Evolutionary conservation across 1,140 invertebrate species (phyloP).

Genomic region (Apocrypta bakeri): DNA sequence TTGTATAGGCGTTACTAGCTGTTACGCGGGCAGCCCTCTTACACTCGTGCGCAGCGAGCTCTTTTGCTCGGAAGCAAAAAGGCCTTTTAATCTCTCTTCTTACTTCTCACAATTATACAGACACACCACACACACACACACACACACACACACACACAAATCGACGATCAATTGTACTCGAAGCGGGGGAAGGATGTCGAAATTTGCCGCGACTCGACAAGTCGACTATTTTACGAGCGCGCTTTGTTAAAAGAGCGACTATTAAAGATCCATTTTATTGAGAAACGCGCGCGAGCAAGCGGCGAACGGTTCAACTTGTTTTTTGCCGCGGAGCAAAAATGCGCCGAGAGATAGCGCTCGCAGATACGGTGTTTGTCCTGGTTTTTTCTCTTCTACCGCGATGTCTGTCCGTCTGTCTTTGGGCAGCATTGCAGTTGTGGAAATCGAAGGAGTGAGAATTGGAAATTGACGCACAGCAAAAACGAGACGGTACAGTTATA

Average conservation of each 20-base stretch:
- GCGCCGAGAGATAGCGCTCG: neutral
- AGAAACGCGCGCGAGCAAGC: conserved; percentile 2
- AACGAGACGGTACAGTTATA: conserved; percentile 31
- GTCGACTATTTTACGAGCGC: neutral
- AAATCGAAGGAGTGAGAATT: conserved; percentile 32
- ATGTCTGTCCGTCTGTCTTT: neutral
- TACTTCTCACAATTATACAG: neutral
- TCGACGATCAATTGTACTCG: neutral
- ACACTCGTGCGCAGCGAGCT: neutral
- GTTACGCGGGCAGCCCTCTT: neutral
- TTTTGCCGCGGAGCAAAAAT: conserved; percentile 16
- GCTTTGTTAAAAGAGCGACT: conserved; percentile 6
- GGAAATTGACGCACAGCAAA: conserved; percentile 4
- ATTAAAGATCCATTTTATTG: conserved; percentile 37
- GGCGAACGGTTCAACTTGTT: neutral
- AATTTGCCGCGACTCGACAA: conserved; percentile 19
- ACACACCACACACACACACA: neutral
- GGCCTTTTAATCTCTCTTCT: conserved; percentile 3
- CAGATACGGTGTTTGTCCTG: neutral
- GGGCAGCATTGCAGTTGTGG: conserved; percentile 7
- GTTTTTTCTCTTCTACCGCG: neutral
- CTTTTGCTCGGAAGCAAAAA: conserved; percentile 1
- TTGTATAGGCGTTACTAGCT: conserved; percentile 27
- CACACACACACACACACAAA: neutral
- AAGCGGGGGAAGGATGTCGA: conserved; percentile 29